phyloP scores from a whole-genome alignment of 2,888 invertebrate genomes.

The Acronicta alni region DNA sequence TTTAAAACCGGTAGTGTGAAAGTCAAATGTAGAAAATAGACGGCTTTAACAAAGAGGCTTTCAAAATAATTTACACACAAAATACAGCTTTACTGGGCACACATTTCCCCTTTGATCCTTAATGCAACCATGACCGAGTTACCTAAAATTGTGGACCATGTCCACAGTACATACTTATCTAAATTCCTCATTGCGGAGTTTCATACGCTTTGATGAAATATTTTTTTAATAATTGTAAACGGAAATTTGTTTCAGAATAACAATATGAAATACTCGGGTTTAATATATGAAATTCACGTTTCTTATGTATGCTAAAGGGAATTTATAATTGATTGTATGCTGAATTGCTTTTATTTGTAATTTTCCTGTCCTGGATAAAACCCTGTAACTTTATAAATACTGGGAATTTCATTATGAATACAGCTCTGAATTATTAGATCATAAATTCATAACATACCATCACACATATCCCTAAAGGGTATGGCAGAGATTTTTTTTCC shows the following conservation, averaged over 20 bases:
- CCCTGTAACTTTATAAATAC: not conserved
- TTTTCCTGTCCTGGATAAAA: conserved; percentile 1
- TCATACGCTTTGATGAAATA: conserved; percentile 7
- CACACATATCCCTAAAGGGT: too few species aligned
- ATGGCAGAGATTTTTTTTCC: too few species aligned
- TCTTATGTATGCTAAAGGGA: too few species aligned
- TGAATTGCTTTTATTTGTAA: too few species aligned
- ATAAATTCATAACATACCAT: too few species aligned
- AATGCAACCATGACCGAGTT: conserved; percentile 45
- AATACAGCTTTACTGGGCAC: conserved; percentile 30
- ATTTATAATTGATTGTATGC: too few species aligned
- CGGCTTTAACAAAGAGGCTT: conserved; percentile 31
- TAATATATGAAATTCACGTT: too few species aligned
- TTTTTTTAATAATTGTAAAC: conserved; percentile 12
- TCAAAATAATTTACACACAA: conserved; percentile 27
- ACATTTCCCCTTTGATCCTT: conserved; percentile 44
- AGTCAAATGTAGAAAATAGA: conserved; percentile 31
- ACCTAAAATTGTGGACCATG: conserved; percentile 29
- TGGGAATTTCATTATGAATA: too few species aligned
- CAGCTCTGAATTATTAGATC: too few species aligned
- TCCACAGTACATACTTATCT: conserved; percentile 9
- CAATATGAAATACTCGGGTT: not conserved
- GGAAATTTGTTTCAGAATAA: not conserved
- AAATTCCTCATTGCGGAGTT: conserved; percentile 14
- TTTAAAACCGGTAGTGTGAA: conserved; percentile 29